Evolutionary conservation across 2,888 invertebrate genomes (phyloP).

Genomic region (Himalopsyche tibetana): DNA sequence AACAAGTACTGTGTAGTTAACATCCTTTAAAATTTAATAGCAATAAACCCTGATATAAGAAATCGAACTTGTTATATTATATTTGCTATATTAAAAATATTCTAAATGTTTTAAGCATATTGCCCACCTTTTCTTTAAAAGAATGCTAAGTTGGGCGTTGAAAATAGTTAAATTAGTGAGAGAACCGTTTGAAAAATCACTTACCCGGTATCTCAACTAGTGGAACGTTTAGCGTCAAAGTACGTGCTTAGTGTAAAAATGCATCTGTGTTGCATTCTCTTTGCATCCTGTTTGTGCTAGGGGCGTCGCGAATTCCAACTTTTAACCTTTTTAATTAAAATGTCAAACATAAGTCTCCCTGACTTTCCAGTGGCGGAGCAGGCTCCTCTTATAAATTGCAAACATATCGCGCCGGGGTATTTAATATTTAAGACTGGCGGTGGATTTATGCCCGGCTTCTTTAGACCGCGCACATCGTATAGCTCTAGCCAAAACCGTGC

Average conservation of each 20-base stretch:
- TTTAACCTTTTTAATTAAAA: constrained; percentile 65
- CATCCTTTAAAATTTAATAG: no score
- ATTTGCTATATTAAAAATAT: no score
- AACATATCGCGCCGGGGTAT: constrained; percentile 57
- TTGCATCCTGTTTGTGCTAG: constrained; percentile 35
- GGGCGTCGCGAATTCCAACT: constrained; percentile 57
- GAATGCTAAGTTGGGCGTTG: no score
- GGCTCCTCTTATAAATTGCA: constrained; percentile 60
- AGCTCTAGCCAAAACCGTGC: neutral
- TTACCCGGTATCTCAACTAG: neutral
- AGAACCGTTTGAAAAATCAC: neutral
- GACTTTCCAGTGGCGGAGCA: constrained; percentile 11
- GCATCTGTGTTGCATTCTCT: neutral
- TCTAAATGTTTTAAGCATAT: no score
- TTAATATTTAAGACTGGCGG: constrained; percentile 64
- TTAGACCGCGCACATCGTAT: constrained; percentile 23
- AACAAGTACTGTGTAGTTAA: no score
- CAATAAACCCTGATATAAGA: no score
- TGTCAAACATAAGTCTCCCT: constrained; percentile 58
- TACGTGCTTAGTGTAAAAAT: neutral
- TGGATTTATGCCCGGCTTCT: constrained; percentile 61
- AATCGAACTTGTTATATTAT: no score
- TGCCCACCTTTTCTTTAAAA: no score
- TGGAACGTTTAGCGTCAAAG: neutral
- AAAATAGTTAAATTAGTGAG: neutral